These are phyloP conservation scores for Micrasema longulum DNA, from an alignment of 1,140 invertebrate species.

Conservation along the genomic window DNA sequence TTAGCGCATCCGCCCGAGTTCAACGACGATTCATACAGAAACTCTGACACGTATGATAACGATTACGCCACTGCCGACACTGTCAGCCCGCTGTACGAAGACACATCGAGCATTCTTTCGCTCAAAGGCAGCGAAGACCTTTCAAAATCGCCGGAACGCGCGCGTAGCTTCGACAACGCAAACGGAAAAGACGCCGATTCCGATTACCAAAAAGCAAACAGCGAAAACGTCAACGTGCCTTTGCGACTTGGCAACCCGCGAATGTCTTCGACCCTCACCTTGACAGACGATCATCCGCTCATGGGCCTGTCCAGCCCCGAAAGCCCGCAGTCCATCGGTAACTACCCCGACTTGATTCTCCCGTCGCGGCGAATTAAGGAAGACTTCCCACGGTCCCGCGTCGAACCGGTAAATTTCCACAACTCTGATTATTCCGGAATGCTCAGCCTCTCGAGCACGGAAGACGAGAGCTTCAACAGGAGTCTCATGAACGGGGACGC, in stretches of 20 bases:
- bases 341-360: slow-evolving; percentile 51
- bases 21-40: slow-evolving; percentile 37
- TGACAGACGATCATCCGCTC: slow-evolving; percentile 53
- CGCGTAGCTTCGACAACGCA: slow-evolving; percentile 20
- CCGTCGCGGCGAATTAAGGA: slow-evolving; percentile 40
- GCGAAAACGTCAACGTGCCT: slow-evolving; percentile 9
- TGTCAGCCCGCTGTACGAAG: slow-evolving; percentile 28
- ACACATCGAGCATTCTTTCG: slow-evolving; percentile 29
- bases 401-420: slow-evolving; percentile 38
- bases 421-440: slow-evolving; percentile 50
- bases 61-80: slow-evolving; percentile 20
- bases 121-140: slow-evolving; percentile 20
- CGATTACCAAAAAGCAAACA: slow-evolving; percentile 11
- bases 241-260: slow-evolving; percentile 36
- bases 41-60: slow-evolving; percentile 22
- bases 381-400: neutral
- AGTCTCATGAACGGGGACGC: slow-evolving; percentile 49
- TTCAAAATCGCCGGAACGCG: neutral
- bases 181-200: slow-evolving; percentile 8
- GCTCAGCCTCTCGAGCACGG: slow-evolving; percentile 50
- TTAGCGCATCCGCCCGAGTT: slow-evolving; percentile 36
- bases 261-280: slow-evolving; percentile 48
- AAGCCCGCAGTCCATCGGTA: slow-evolving; percentile 49
- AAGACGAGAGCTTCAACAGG: slow-evolving; percentile 51
- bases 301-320: slow-evolving; percentile 53